Base-by-base conservation (phyloP, 2,797 vertebrate species). In the Myotis findleyi region DNA sequence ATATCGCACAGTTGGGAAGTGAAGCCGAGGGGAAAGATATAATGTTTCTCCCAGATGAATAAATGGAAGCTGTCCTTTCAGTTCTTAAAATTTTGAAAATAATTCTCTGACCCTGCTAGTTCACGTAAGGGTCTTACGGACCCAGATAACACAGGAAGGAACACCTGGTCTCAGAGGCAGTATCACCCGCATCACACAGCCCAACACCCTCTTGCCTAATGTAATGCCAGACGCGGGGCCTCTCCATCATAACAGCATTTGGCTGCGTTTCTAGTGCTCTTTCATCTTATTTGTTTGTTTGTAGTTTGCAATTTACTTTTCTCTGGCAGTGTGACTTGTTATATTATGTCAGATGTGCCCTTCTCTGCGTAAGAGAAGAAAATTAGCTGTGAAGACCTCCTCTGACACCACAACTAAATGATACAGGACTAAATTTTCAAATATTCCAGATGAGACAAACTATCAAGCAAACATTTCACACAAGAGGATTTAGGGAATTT, bases 371-470 rank as follows among this genome's bases (percentile, higher is more conserved):
- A 38, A 33, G 73, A 95, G 57, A 93, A 94, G 87, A 86, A 93
- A 94, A 90, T 93, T 87, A 86, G 62, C 86, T 94, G 64, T 33
- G 8, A 87, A 95, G 51, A 41, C 30, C 55, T 94, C 51, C 82
- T 55, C 33, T 77, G 83, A 91, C 6, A 62, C 53, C 47, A 80
- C 47, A 62, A 93, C 66, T 88, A 96, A 97, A 92, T 96, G 77
- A 88, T 27, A 86, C 20, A 90, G 81, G 90, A 44, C 69, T 91
- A 82, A 66, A 64, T 90, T 91, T 93, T 93, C 88, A 92, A 93
- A 92, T 94, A 91, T 95, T 93, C 53, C 82, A 94, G 71, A 95
- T 80, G 69, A 96, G 75, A 93, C 18, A 59, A 91, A 94, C 77
- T 76, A 83, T 83, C 87, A 88, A 94, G 66, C 64, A 93, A 96